Conservation (phyloP, 2,113 vertebrate genomes). For the Phyllostomus hastatus region DNA sequence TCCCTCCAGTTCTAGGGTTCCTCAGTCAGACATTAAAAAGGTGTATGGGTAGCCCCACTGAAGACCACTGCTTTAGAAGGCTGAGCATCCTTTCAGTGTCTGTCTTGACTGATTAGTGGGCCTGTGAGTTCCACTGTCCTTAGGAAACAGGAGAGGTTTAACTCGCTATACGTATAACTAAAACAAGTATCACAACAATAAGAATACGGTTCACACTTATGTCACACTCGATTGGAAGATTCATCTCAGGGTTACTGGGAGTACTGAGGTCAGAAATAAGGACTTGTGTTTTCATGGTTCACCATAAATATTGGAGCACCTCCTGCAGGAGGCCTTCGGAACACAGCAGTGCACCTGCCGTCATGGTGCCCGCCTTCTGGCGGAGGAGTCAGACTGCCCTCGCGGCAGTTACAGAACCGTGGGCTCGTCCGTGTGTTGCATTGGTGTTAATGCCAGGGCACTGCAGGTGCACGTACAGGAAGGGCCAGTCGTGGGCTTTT, state of each 20-base stretch:
- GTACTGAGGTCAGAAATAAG: not conserved
- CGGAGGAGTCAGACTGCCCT: not conserved
- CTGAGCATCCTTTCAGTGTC: not conserved
- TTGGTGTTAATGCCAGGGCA: not conserved
- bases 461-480: not conserved
- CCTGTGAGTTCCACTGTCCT: not conserved
- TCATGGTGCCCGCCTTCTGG: not conserved
- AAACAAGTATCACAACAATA: not conserved
- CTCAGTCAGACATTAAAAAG: not conserved
- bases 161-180: not conserved
- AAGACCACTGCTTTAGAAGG: not conserved
- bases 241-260: not conserved
- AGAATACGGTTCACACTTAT: not conserved
- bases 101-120: not conserved
- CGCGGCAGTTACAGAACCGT: not conserved
- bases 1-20: not conserved
- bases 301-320: not conserved
- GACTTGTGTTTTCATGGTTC: not conserved
- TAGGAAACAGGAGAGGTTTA: not conserved
- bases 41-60: not conserved
- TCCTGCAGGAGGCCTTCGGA: not conserved
- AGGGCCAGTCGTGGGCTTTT: not conserved
- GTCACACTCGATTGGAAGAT: not conserved
- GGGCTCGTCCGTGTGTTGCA: not conserved
- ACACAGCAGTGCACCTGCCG: not conserved